A percentile compares a stretch with the other conserved stretches of the same genome.
phyloP scores from a whole-genome alignment of 2,797 vertebrate genomes.

The Okamejei kenojei region DNA sequence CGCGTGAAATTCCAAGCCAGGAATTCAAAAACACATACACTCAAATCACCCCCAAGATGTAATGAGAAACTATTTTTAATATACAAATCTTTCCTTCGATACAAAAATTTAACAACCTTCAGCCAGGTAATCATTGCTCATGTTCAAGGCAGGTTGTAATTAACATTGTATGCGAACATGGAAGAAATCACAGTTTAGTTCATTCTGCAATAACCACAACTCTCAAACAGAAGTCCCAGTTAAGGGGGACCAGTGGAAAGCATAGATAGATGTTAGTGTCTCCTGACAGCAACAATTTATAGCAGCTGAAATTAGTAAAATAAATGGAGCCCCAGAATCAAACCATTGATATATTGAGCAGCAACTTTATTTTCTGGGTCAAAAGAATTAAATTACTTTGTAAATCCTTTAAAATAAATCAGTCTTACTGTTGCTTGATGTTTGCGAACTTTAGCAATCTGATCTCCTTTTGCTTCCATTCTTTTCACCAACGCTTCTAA shows the following conservation, averaged over 20 bases:
- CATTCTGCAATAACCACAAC: not conserved
- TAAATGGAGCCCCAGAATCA: not conserved
- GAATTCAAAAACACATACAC: no score
- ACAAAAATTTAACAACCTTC: not conserved
- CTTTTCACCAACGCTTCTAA: constrained; percentile 72
- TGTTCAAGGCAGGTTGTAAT: not conserved
- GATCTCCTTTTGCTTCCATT: constrained; percentile 90
- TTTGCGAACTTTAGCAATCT: constrained; percentile 80
- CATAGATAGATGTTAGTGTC: not conserved
- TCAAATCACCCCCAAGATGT: not conserved
- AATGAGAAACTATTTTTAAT: not conserved
- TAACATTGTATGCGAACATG: not conserved
- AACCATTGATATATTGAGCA: not conserved
- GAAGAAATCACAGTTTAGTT: not conserved
- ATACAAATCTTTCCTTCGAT: not conserved
- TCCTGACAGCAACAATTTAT: not conserved
- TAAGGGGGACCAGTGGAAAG: not conserved
- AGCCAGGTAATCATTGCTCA: not conserved
- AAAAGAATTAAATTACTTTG: not conserved
- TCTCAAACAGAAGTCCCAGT: not conserved
- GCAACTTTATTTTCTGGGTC: not conserved
- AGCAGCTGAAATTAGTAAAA: not conserved
- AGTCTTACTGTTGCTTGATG: constrained; percentile 69
- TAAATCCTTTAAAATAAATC: not conserved
- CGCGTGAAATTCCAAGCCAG: not conserved